Base-by-base conservation (phyloP, 1,140 invertebrate genomes). In the Drosophila varians region DNA sequence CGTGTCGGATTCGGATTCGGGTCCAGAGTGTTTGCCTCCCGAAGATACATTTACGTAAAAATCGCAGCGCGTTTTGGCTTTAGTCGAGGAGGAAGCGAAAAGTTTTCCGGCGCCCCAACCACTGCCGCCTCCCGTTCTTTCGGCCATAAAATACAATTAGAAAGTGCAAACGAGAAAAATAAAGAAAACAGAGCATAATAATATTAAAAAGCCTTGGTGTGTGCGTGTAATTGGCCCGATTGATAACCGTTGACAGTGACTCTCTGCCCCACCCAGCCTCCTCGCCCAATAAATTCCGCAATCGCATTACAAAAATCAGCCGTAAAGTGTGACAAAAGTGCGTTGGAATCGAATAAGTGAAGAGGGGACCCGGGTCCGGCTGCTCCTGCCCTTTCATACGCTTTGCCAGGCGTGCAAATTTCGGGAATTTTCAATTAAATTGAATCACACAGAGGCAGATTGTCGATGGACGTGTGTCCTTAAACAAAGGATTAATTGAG, bases 291-390 rank as follows among this genome's bases (percentile, higher is more conserved):
- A 52, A 64, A 60, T 57, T 52, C 45, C 28, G 19, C n/a, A 38
- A 34, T 57, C 55, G 38, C 51, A 57, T 80, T 72, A 40, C 64
- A 43, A 64, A 11, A 52, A 23, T 25, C 43, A 12, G 11, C 11
- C 8, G 31, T 21, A 42, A 77, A 77, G 74, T 80, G 78, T 82
- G 53, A 65, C 57, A 49, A 64, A 74, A 74, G 77, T 82, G 77
- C 26, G 31, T 60, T 52, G 9, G 36, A 43, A 46, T 52, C 40
- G 42, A 36, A 62, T 46, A 60, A 66, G 57, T 70, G 72, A 49
- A 55, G 19, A 54, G 5, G 54, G 36, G 14, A 16, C n/a, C 36
- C 36, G 31, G 18, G 18, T 55, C 38, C 25, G 8, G 6, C 16
- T 18, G 3, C 14, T n/a, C 36, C 42, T 40, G 19, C 31, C 43